Evolutionary conservation across 2,888 invertebrate species (phyloP), one percentile per base, ranked within the genome.

Genomic region (Coenonympha arcania): DNA sequence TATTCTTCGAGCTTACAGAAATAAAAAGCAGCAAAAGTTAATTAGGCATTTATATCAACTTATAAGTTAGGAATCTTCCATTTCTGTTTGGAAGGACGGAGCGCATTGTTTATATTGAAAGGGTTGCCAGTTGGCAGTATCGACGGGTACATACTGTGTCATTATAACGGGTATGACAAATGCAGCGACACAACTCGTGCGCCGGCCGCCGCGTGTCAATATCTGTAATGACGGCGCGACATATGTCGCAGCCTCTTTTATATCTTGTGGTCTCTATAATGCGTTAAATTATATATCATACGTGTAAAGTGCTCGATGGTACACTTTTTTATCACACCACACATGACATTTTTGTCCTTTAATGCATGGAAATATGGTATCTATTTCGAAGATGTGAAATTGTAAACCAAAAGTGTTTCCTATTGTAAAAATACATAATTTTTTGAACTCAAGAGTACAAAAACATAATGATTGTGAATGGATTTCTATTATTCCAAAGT

Each of bases 131-230:
- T 65, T 68, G 66, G 64, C 62, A 61, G 59, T 66, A 65, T 65
- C 60, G 66, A 60, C 61, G 63, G 59, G 67, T 67, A n/a, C n/a
- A n/a, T n/a, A 73, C 68, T 69, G 58, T 80, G 68, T 81, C 70
- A 83, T 84, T 84, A n/a, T n/a, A 80, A 58, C 66, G 76, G 74
- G 69, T 78, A 78, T 81, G 83, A 84, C 82, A 81, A 83, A 83
- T 76, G 73, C 71, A 66, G 70, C 66, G 68, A 79, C 68, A 71
- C 65, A 68, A 60, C 66, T 69, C 74, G 74, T 73, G 73, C 68
- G 73, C n/a, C n/a, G n/a, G n/a, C n/a, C n/a, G n/a, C 66, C 66
- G 73, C 70, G 74, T 79, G 79, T 76, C 80, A 81, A 83, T 83
- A 83, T 67, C 58, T 56, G 63, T 79, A 82, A 82, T 81, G 76